Evolutionary conservation across 2,888 invertebrate genomes (phyloP).

Genomic region (Campoplex nolae): DNA sequence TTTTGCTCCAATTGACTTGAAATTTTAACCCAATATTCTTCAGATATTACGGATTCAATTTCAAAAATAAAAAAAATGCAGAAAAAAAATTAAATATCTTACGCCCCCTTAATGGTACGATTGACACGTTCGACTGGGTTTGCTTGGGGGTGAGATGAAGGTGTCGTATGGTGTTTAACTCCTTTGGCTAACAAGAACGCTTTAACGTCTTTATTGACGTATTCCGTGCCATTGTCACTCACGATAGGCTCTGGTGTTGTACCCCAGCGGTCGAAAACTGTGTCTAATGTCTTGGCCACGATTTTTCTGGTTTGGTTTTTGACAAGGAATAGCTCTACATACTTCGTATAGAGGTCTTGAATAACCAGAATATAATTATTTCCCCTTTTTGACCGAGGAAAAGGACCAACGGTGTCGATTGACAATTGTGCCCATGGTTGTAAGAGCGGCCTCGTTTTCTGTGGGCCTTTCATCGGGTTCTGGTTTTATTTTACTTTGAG

Average conservation of each 20-base stretch:
- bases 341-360: conserved; percentile 49
- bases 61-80: no score
- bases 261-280: conserved; percentile 65
- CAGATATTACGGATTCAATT: no score
- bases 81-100: no score
- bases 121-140: conserved; percentile 39
- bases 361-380: conserved; percentile 36
- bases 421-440: conserved; percentile 55
- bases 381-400: conserved; percentile 51
- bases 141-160: conserved; percentile 2
- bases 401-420: conserved; percentile 44
- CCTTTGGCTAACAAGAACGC: conserved; percentile 25
- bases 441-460: conserved; percentile 37
- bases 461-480: conserved; percentile 41
- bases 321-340: conserved; percentile 41
- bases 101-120: conserved; percentile 23
- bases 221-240: conserved; percentile 42
- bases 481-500: background rate
- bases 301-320: conserved; percentile 30
- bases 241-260: conserved; percentile 49
- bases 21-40: no score
- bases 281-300: conserved; percentile 42
- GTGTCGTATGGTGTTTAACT: conserved; percentile 2
- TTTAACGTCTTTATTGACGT: conserved; percentile 40
- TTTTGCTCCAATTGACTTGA: no score